Conservation (phyloP, 2,888 invertebrate genomes). For the Phaonia tiefii region DNA sequence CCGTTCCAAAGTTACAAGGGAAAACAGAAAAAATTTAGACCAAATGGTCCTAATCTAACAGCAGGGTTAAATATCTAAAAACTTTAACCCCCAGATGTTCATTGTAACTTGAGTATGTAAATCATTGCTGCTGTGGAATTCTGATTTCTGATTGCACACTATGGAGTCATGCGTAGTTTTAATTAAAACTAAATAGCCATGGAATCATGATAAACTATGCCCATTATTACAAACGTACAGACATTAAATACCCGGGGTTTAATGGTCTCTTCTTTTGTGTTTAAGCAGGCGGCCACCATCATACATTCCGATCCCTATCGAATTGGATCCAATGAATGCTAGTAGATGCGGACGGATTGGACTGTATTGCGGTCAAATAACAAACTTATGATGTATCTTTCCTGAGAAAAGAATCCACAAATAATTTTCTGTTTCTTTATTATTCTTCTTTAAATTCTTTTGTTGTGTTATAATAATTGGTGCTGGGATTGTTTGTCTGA, state of each 20-base stretch:
- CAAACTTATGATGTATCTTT: conserved; percentile 30
- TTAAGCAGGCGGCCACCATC: neutral
- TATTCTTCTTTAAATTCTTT: neutral
- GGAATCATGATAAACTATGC: conserved; percentile 37
- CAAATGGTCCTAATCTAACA: too few species aligned
- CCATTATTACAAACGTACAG: conserved; percentile 24
- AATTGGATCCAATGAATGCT: neutral
- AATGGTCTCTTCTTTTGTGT: conserved; percentile 2
- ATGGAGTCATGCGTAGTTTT: conserved; percentile 38
- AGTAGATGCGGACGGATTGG: neutral
- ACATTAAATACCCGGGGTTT: conserved; percentile 5
- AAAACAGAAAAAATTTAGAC: too few species aligned
- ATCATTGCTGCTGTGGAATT: neutral
- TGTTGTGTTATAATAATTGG: conserved; percentile 14
- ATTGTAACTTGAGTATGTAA: conserved; percentile 1
- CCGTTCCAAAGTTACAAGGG: too few species aligned
- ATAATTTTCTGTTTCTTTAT: neutral
- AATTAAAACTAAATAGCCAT: conserved; percentile 53
- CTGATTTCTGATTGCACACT: too few species aligned
- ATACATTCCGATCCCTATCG: too few species aligned
- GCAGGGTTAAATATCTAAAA: too few species aligned
- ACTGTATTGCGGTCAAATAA: conserved; percentile 40
- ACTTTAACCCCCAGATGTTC: too few species aligned
- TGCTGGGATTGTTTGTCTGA: neutral
- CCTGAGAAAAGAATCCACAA: conserved; percentile 4